phyloP scores from a whole-genome alignment of 1,140 invertebrate species.

The Paralvinella palmiformis region DNA sequence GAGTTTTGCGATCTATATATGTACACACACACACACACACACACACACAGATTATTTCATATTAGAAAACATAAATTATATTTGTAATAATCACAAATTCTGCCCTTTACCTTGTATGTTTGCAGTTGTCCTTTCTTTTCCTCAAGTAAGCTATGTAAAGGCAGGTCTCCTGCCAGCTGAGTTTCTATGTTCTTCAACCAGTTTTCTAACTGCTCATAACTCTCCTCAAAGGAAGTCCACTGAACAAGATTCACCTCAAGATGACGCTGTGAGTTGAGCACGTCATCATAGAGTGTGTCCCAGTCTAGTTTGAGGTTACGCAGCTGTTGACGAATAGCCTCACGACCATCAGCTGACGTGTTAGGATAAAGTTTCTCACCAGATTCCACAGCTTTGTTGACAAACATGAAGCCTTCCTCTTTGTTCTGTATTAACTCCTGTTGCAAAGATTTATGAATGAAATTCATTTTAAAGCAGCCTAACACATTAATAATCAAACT shows the following conservation, averaged over 20 bases:
- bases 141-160: conserved; percentile 77
- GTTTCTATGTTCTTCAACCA: conserved; percentile 74
- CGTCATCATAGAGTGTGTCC: conserved; percentile 71
- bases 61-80: no score
- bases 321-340: conserved; percentile 75
- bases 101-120: conserved; percentile 60
- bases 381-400: conserved; percentile 77
- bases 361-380: conserved; percentile 83
- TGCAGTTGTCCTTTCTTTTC: conserved; percentile 69
- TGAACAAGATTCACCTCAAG: conserved; percentile 61
- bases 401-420: conserved; percentile 65
- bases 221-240: conserved; percentile 48
- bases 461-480: no score
- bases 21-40: no score
- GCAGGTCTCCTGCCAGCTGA: conserved; percentile 62
- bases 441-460: conserved; percentile 31
- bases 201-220: conserved; percentile 68
- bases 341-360: conserved; percentile 79
- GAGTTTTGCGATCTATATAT: no score
- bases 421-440: conserved; percentile 74
- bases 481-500: no score
- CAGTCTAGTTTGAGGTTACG: conserved; percentile 62
- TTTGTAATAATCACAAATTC: neutral
- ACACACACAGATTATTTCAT: no score
- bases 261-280: conserved; percentile 62